These are phyloP conservation scores for Mus spicilegus DNA, from an alignment of 2,113 vertebrate genomes.

Conservation along the genomic window DNA sequence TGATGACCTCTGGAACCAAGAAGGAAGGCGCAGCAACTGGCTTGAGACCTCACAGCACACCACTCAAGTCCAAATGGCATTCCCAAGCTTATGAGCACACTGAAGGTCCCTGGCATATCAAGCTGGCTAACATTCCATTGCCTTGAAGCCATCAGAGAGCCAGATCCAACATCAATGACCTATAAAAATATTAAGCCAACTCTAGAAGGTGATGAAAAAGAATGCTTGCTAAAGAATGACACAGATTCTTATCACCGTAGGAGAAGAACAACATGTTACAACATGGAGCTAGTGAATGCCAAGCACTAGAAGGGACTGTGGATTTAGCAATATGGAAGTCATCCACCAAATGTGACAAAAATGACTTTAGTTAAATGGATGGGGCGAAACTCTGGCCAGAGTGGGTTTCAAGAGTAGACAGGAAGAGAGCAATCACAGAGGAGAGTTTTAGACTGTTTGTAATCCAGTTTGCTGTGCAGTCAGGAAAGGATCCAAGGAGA, in stretches of 20 bases:
- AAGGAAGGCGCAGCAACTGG: neutral
- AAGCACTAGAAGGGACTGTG: neutral
- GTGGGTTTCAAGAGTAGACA: neutral
- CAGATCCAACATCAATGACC: neutral
- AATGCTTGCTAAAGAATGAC: neutral
- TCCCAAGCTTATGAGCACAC: neutral
- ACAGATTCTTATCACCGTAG: conserved; percentile 2
- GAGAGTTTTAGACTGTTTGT: neutral
- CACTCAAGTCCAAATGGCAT: neutral
- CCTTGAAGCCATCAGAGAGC: neutral
- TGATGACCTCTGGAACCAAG: neutral
- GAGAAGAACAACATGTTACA: neutral
- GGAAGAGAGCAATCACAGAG: conserved; percentile 18
- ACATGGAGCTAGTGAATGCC: neutral
- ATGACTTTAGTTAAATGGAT: neutral
- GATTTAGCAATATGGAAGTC: neutral
- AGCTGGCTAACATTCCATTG: neutral
- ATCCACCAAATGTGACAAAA: neutral
- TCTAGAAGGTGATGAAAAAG: neutral
- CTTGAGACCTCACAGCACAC: neutral
- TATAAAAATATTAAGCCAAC: neutral
- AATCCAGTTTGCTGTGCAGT: neutral
- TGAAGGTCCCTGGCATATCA: neutral
- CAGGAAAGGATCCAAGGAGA: neutral
- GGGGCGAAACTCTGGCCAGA: neutral